phyloP scores from a whole-genome alignment of 2,113 vertebrate genomes.

The Zingel zingel region DNA sequence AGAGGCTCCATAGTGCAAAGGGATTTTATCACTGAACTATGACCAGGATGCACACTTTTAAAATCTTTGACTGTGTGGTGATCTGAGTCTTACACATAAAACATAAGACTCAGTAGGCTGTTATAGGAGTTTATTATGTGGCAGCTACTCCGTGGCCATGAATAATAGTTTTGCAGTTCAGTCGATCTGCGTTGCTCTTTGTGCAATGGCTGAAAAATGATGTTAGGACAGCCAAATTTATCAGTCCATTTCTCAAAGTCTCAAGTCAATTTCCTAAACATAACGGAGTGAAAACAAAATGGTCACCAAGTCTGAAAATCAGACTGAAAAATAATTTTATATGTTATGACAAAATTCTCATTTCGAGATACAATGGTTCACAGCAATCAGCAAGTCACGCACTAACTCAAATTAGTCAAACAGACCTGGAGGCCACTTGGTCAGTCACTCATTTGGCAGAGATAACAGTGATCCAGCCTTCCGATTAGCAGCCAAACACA shows the following conservation, averaged over 20 bases:
- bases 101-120: not conserved
- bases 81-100: not conserved
- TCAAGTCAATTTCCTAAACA: not conserved
- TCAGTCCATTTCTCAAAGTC: not conserved
- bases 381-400: slow-evolving; percentile 5
- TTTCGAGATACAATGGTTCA: not conserved
- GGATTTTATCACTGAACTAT: not conserved
- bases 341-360: not conserved
- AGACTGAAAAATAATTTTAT: not conserved
- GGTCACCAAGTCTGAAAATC: not conserved
- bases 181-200: not conserved
- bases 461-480: slow-evolving; percentile 3
- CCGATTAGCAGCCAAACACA: slow-evolving; percentile 24
- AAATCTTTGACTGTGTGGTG: not conserved
- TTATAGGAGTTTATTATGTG: not conserved
- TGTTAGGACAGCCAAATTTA: not conserved
- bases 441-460: not conserved
- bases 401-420: not conserved
- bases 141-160: not conserved
- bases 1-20: not conserved
- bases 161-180: not conserved
- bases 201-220: not conserved
- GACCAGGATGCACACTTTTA: not conserved
- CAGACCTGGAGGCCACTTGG: not conserved
- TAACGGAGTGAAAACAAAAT: not conserved